Base-by-base conservation (phyloP, 35 echinoderm and acorn worm genomes). In the Apostichopus japonicus region DNA sequence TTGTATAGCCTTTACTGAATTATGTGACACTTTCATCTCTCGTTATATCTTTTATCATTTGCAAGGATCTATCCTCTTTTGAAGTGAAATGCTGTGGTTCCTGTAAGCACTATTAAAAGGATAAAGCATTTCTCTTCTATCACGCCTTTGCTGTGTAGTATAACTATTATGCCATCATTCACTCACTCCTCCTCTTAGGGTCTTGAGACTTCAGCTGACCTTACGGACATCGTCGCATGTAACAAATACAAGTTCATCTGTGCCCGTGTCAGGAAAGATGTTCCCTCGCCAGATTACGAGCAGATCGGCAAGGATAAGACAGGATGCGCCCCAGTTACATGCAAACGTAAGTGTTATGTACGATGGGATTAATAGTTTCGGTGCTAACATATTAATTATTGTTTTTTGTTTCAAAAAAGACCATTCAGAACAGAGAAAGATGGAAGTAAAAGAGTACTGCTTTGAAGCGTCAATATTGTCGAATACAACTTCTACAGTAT, bases 251-350 rank as follows among this genome's bases (percentile, higher is more conserved):
- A 87, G 25, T 87, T 22, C 56, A 87, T 87, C 0, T 87, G 86
- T 71, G 86, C 86, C 4, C 54, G 86, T 23, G 57, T 87, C 86
- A 87, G 86, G 58, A 87, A 87, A 44, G 86, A 65, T 27, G 65
- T n/a, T 4, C 86, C 86, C 5, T 54, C 53, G 13, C 86, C 86
- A 8, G 57, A 87, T 87, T 87, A 87, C 22, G n/a, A 71, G 14
- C 86, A 87, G 86, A 15, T 87, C 22, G 86, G 86, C 16, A 87
- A 87, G 19, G 86, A 87, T 19, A 87, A 87, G 86, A 87, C 86
- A 57, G 86, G 86, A 6, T 87, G 86, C n/a, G 86, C 86, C 11
- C 86, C 86, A 24, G 86, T 87, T 17, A 71, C n/a, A 44, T 87
- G 86, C 23, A 63, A 87, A 87, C n/a, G 86, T 27, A 27, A 27